Evolutionary conservation across 2,113 vertebrate species (phyloP).

Genomic region (Pao palembangensis): DNA sequence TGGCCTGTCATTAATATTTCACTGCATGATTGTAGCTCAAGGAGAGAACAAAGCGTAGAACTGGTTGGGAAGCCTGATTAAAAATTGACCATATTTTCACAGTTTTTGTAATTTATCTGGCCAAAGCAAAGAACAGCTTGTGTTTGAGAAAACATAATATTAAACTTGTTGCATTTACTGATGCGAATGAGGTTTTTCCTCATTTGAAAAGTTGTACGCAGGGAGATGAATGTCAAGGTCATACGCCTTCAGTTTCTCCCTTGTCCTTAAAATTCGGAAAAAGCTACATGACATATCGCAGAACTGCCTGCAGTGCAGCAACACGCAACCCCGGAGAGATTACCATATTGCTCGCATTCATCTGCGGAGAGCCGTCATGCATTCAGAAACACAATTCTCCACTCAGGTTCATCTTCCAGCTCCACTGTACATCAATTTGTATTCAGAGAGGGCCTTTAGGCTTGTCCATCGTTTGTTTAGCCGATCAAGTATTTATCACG

Average conservation of each 20-base stretch:
- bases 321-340: constrained; percentile 51
- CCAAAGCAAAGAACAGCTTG: constrained; percentile 40
- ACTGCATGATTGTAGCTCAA: constrained; percentile 60
- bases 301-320: constrained; percentile 37
- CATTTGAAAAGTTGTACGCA: constrained; percentile 8
- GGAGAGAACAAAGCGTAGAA: constrained; percentile 62
- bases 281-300: constrained; percentile 38
- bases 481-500: constrained; percentile 65
- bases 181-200: constrained; percentile 8
- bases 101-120: constrained; percentile 50
- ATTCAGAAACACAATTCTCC: constrained; percentile 64
- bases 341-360: constrained; percentile 49
- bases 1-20: constrained; percentile 73
- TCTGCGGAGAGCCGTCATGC: constrained; percentile 55
- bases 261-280: constrained; percentile 55
- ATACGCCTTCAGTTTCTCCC: constrained; percentile 40
- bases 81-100: constrained; percentile 70
- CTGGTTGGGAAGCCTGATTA: constrained; percentile 52
- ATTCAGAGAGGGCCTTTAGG: constrained; percentile 49
- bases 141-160: neutral
- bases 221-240: constrained; percentile 53
- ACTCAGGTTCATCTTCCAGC: constrained; percentile 41
- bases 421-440: constrained; percentile 57
- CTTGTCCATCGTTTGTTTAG: constrained; percentile 54
- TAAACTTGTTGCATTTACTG: neutral